Percentiles rank a stretch among this genome's conserved stretches.
Conservation (phyloP, 2,113 vertebrate species). For the Halichoerus grypus region DNA sequence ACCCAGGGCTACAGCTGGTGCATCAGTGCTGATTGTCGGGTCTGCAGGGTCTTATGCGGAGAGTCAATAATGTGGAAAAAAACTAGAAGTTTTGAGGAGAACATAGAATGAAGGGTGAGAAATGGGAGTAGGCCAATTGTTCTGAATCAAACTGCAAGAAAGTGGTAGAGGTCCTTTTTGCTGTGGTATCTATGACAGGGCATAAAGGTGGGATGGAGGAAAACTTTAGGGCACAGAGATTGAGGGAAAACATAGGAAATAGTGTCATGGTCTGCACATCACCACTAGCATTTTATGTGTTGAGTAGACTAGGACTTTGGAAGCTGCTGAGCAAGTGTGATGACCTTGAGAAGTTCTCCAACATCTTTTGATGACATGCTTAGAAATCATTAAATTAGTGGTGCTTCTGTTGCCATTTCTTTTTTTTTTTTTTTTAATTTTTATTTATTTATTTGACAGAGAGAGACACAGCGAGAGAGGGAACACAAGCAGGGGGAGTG, state of each 20-base stretch:
- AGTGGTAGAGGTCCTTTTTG: not conserved
- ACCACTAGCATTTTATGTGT: not conserved
- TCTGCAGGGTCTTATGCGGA: not conserved
- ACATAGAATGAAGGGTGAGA: not conserved
- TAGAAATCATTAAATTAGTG: not conserved
- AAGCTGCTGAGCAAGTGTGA: not conserved
- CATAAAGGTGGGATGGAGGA: not conserved
- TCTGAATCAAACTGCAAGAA: not conserved
- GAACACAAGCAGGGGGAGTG: too few species aligned
- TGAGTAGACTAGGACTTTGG: not conserved
- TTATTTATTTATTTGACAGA: too few species aligned
- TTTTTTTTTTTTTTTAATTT: too few species aligned
- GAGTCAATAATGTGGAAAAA: not conserved
- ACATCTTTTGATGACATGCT: not conserved
- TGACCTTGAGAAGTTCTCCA: not conserved
- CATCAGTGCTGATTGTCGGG: not conserved
- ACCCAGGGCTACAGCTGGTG: not conserved
- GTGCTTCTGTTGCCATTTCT: not conserved
- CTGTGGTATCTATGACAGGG: not conserved
- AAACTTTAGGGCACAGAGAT: not conserved
- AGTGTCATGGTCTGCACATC: not conserved
- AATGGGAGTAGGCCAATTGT: not conserved
- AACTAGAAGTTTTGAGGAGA: not conserved
- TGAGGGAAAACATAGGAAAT: conserved; percentile 16
- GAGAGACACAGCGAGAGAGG: too few species aligned